Evolutionary conservation across 1,140 invertebrate species (phyloP).

Genomic region (Dolichoris vasculosae): DNA sequence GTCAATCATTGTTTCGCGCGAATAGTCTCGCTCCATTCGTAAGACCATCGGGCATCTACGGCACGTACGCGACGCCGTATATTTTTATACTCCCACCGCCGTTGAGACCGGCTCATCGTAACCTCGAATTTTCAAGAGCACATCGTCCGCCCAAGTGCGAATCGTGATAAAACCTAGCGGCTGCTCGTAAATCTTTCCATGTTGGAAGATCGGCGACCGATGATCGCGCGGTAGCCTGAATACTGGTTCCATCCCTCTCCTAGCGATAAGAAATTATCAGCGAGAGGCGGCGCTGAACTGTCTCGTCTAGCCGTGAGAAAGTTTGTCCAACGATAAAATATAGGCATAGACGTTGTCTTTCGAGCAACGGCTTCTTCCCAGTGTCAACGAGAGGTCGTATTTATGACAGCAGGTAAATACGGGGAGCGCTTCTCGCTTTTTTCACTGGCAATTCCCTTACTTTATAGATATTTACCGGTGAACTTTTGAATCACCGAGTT

Average conservation of each 20-base stretch:
- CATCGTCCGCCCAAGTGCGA: neutral
- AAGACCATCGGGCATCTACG: neutral
- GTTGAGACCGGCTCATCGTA: neutral
- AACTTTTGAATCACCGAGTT: no score
- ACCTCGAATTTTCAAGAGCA: neutral
- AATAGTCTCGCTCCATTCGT: neutral
- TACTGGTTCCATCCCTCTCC: neutral
- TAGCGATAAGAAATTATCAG: slow-evolving; percentile 45
- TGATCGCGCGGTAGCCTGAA: neutral
- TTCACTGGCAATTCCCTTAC: neutral
- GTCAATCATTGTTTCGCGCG: slow-evolving; percentile 14
- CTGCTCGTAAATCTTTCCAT: slow-evolving; percentile 43
- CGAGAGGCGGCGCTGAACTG: slow-evolving; percentile 17
- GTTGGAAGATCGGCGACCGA: neutral
- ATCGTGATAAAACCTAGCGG: slow-evolving; percentile 27
- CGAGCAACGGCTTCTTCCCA: neutral
- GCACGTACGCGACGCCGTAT: neutral
- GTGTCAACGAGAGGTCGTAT: neutral
- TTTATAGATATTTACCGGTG: no score
- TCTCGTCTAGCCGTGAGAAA: slow-evolving; percentile 49
- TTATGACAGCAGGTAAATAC: slow-evolving; percentile 12
- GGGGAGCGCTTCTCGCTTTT: neutral
- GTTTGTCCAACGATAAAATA: slow-evolving; percentile 50
- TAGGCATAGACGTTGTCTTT: neutral
- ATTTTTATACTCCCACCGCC: neutral